Evolutionary conservation across 2,113 vertebrate species (phyloP).

Genomic region (Pteropus alecto): DNA sequence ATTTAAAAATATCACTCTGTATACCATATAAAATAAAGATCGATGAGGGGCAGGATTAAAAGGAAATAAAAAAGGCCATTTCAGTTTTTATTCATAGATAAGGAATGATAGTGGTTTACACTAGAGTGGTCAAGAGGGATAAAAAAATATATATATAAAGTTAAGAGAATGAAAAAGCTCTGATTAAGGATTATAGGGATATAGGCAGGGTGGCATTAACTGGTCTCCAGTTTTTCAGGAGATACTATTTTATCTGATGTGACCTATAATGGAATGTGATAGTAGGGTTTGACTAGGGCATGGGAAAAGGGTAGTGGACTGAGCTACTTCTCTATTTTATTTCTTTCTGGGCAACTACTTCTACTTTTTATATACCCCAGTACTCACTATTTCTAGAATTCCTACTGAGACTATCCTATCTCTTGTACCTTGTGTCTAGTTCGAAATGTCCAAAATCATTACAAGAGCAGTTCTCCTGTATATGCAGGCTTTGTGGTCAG

Average conservation of each 20-base stretch:
- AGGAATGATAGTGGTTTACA: background rate
- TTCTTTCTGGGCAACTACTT: background rate
- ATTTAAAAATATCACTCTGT: background rate
- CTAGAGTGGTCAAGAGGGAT: background rate
- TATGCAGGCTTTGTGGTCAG: background rate
- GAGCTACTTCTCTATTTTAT: background rate
- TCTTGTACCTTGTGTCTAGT: background rate
- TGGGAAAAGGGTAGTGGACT: background rate
- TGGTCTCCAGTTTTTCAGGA: background rate
- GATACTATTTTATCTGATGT: background rate
- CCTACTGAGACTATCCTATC: background rate
- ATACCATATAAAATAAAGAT: background rate
- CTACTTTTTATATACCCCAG: background rate
- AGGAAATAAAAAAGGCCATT: background rate
- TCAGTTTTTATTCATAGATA: background rate
- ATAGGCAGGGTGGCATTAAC: background rate
- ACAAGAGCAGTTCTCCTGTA: background rate
- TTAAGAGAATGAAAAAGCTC: background rate
- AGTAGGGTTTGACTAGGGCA: background rate
- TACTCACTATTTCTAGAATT: background rate
- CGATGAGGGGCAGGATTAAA: background rate
- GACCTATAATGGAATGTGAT: background rate
- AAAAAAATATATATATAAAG: background rate
- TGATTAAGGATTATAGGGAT: background rate
- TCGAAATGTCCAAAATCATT: background rate